Percentiles rank a stretch among this genome's conserved stretches.
These are phyloP conservation scores for Drosophila siamana DNA, from an alignment of 2,888 invertebrate species.

Conservation along the genomic window DNA sequence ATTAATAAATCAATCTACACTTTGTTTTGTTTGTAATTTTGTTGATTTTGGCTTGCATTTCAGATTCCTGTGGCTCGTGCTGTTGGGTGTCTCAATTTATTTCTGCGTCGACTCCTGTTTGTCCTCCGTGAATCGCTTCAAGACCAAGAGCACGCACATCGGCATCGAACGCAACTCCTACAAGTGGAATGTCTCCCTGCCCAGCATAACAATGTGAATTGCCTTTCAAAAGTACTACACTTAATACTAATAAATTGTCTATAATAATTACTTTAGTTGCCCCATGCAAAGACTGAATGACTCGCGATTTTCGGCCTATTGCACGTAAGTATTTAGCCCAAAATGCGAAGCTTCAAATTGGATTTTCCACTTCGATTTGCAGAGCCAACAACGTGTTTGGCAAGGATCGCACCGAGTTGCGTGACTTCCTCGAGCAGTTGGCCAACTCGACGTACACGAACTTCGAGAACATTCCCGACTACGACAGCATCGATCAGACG, in stretches of 20 bases:
- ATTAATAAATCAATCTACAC: no score
- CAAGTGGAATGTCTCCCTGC: conserved; percentile 83
- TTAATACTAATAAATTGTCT: background rate
- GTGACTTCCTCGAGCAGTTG: conserved; percentile 82
- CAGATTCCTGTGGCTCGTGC: conserved; percentile 78
- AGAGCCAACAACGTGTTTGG: conserved; percentile 44
- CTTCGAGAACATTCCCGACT: conserved; percentile 81
- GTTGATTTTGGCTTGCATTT: conserved; percentile 14
- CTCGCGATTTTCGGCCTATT: conserved; percentile 70
- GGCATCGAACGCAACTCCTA: conserved; percentile 83
- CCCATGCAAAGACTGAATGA: conserved; percentile 81
- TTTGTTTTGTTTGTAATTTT: no score
- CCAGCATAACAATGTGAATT: conserved; percentile 80
- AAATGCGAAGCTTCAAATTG: no score
- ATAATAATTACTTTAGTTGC: conserved; percentile 44
- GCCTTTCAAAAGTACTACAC: background rate
- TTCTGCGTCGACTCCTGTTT: conserved; percentile 78
- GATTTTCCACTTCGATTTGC: no score
- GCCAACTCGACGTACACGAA: conserved; percentile 84
- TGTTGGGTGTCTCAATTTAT: conserved; percentile 74
- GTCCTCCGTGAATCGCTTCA: conserved; percentile 81
- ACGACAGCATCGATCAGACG: conserved; percentile 68
- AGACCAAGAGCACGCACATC: conserved; percentile 83
- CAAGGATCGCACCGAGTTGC: conserved; percentile 44
- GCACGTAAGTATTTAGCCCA: conserved; percentile 74